Evolutionary conservation across 2,888 invertebrate genomes (phyloP).

Genomic region (Ametastegia equiseti): DNA sequence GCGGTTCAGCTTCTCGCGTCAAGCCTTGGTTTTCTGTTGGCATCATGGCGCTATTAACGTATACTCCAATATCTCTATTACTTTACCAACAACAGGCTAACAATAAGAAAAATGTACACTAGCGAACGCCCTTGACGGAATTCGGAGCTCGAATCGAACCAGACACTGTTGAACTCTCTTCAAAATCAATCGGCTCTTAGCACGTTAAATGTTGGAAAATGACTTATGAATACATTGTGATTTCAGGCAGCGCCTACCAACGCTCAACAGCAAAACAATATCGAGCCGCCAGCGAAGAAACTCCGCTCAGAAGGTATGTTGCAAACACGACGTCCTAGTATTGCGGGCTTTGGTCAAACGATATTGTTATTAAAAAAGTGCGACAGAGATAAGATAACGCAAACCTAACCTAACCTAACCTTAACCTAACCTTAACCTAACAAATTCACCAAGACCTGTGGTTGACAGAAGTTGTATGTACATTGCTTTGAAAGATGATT

Average conservation of each 20-base stretch:
- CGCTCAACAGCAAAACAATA: slow-evolving; percentile 59
- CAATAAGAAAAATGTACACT: too few relatives aligned
- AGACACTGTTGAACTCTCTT: too few relatives aligned
- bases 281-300: slow-evolving; percentile 70
- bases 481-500: not conserved
- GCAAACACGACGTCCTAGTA: slow-evolving; percentile 60
- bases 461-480: not conserved
- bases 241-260: slow-evolving; percentile 66
- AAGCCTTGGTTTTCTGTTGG: not conserved
- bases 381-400: not conserved
- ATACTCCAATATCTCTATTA: too few relatives aligned
- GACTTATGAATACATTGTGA: slow-evolving; percentile 36
- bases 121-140: too few relatives aligned
- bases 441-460: too few relatives aligned
- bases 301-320: slow-evolving; percentile 73
- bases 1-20: not conserved
- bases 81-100: too few relatives aligned
- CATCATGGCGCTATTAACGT: slow-evolving; percentile 22
- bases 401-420: too few relatives aligned
- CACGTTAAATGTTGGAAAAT: too few relatives aligned
- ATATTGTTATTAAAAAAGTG: not conserved
- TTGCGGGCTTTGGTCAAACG: not conserved
- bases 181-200: not conserved
- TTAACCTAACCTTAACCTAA: too few relatives aligned
- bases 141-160: too few relatives aligned